A percentile compares a stretch with the other conserved stretches of the same genome.
Evolutionary conservation across 2,113 vertebrate genomes (phyloP).

Genomic region (Lamprotornis superbus): DNA sequence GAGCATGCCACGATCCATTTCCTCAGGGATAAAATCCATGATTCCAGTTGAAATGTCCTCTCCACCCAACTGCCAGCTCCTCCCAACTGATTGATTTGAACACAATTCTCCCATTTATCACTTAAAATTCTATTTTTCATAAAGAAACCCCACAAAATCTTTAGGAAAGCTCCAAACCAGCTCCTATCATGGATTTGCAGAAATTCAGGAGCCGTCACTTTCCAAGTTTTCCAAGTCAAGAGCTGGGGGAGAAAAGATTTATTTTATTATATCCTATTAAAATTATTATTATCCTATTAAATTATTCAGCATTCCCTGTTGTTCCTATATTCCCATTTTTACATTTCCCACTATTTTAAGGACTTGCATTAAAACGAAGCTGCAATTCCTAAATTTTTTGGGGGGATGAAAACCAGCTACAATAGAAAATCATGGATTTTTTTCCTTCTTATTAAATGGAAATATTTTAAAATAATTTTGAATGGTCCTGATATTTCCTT

Average conservation of each 20-base stretch:
- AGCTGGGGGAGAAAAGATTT: too few species aligned
- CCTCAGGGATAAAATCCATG: not conserved
- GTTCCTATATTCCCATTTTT: not conserved
- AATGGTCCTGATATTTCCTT: not conserved
- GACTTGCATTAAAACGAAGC: not conserved
- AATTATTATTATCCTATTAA: too few species aligned
- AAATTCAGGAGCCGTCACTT: not conserved
- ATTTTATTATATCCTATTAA: not conserved
- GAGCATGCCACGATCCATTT: not conserved
- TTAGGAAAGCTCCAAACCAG: not conserved
- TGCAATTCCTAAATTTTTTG: not conserved
- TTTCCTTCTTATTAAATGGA: not conserved
- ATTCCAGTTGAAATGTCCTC: not conserved
- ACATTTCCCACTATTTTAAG: not conserved
- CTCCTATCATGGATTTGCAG: too few species aligned
- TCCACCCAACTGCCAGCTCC: not conserved
- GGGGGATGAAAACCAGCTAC: not conserved
- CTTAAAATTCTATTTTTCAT: not conserved
- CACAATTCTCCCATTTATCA: accelerated
- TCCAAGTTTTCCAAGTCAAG: not conserved
- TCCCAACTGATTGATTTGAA: accelerated
- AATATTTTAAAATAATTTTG: not conserved
- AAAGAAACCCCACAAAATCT: not conserved
- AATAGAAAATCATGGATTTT: not conserved
- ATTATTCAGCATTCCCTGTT: not conserved